Base-by-base conservation (phyloP, 2,888 invertebrate species). In the Andrena bucephala region DNA sequence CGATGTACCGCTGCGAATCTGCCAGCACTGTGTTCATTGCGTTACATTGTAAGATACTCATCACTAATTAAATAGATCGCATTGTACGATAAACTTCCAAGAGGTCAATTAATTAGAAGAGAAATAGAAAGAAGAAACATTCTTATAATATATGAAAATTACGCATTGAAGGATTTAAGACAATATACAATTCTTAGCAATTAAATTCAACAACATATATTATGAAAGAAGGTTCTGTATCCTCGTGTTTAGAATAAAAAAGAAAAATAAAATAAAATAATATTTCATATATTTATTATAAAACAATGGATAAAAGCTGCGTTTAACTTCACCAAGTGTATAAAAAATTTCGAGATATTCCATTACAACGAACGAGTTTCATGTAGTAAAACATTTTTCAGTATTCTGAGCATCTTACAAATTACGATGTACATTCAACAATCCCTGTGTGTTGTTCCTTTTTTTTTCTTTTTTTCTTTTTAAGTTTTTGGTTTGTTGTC, bases 271-370 rank as follows among this genome's bases (percentile, higher is more conserved):
- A 86, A n/a, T n/a, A n/a, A 81, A 87, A 85, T 85, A 80, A 88
- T 89, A 81, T 89, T 88, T 89, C 71, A 86, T 73, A 77, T 84
- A 83, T 90, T 90, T 90, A 88, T 90, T 90, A 88, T 77, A 88
- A 90, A 91, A 88, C 89, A 87, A 85, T 89, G 87, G 86, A 87
- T 91, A 88, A 89, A 91, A 89, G 86, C 86, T 88, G 88, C 87
- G 83, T 86, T 90, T 85, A 90, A 87, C 77, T 85, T 81, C 81
- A 74, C 83, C 71, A 85, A 85, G 70, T 84, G 84, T 85, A 88
- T 89, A 89, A 89, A 89, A 88, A 83, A 84, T 83, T 78, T 67
- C 20, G 78, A 86, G 87, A 83, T 85, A 84, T 69, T 83, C 57
- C 71, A 80, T 85, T 84, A 87, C 84, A 85, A 88, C 76, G 85